Base-by-base conservation (phyloP, 2,113 vertebrate genomes). In the Micronisus gabar region DNA sequence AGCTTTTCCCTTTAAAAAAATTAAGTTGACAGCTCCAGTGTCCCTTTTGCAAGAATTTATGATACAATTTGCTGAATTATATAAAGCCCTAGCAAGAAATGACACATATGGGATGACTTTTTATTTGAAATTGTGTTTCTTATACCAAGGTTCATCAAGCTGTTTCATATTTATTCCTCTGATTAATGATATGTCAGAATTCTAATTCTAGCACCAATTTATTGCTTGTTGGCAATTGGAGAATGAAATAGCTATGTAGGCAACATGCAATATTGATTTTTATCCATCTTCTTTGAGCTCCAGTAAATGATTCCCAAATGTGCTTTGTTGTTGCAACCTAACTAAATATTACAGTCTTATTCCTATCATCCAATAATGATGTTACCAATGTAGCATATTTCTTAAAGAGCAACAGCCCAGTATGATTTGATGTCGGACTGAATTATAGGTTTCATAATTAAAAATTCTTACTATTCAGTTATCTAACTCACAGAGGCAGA, bases 161-260 rank as follows among this genome's bases (percentile, higher is more conserved):
- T 98, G 96, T 96, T 98, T 97, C 95, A 95, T 98, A 97, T 98
- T 98, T 98, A 98, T 98, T 98, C 96, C 61, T 97, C 92, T 98
- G 98, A 98, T 98, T 98, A 98, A 98, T 97, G 95, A 95, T 97
- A 98, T 97, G 95, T 98, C 97, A 98, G 91, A 97, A 98, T 97
- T 98, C 95, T 97, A 98, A 98, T 98, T 97, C 97, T 97, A 97
- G 96, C 88, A 97, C 95, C 95, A 96, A 96, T 98, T 98, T 98
- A 97, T 97, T 95, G 94, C 93, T 93, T 91, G 92, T 96, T 98
- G 95, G 97, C 96, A 97, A 97, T 5, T 85, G 66, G 86, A 95
- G 95, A 98, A 97, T 95, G 86, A 98, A 98, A 98, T 40, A 97
- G 91, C 89, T 95, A 94, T 97, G 91, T 55, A 98, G 95, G 94